A percentile compares a stretch with the other conserved stretches of the same genome.
phyloP scores from a whole-genome alignment of 2,888 invertebrate species.

The Aleiodes leptofemur region DNA sequence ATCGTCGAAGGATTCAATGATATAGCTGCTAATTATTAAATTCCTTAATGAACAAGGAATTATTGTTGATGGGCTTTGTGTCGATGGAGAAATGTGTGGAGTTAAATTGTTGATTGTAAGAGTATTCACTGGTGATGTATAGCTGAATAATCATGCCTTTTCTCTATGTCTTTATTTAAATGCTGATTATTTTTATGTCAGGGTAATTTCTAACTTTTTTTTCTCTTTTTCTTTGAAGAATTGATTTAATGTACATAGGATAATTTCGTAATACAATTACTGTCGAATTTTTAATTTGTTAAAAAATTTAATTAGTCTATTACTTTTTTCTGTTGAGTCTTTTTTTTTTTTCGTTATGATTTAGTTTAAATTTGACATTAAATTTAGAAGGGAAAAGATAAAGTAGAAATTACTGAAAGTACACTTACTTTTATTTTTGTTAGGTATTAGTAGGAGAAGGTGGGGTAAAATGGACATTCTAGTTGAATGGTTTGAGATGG shows the following conservation, averaged over 20 bases:
- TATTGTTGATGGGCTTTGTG: neutral
- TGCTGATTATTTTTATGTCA: neutral
- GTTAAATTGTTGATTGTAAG: conserved; percentile 1
- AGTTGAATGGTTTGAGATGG: too few relatives aligned
- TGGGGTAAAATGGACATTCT: too few relatives aligned
- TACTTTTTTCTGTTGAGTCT: too few relatives aligned
- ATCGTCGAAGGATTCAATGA: neutral
- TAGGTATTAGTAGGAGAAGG: too few relatives aligned
- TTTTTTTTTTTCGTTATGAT: too few relatives aligned
- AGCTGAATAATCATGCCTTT: conserved; percentile 7
- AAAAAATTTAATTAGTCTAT: neutral
- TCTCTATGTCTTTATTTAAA: conserved; percentile 14
- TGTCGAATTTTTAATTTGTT: conserved; percentile 1
- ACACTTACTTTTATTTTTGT: too few relatives aligned
- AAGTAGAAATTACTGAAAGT: too few relatives aligned
- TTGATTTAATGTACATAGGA: conserved; percentile 10
- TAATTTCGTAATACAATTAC: neutral
- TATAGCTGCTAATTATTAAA: neutral
- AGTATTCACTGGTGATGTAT: conserved; percentile 27
- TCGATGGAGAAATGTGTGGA: neutral
- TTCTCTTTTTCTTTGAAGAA: neutral
- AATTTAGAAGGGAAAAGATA: too few relatives aligned
- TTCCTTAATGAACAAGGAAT: conserved; percentile 7
- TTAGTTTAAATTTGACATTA: too few relatives aligned
- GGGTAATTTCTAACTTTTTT: neutral